Conservation (phyloP, 2,888 invertebrate species). For the Pristionchus maxplancki region DNA sequence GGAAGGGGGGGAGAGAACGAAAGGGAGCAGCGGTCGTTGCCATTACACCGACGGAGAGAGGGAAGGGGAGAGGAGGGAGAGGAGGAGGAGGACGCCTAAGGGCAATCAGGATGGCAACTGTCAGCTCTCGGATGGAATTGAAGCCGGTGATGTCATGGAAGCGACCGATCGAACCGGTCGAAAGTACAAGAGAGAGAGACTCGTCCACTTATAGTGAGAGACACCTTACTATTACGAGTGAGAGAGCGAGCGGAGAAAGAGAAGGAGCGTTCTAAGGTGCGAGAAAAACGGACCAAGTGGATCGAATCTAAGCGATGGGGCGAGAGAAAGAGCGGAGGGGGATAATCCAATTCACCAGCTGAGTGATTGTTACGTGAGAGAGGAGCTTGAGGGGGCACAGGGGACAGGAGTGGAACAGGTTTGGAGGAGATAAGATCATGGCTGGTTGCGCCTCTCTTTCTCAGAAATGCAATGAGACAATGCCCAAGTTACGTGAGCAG, state of each 20-base stretch:
- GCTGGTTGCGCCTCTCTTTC: constrained; percentile 29
- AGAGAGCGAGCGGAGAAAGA: background rate
- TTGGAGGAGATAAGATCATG: constrained; percentile 45
- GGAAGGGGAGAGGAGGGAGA: background rate
- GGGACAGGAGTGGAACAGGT: constrained; percentile 6
- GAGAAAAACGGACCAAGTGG: constrained; percentile 39
- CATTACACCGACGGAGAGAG: background rate
- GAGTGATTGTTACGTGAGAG: constrained; percentile 35
- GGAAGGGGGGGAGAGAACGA: background rate
- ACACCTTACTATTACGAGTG: constrained; percentile 36
- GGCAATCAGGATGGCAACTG: constrained; percentile 26
- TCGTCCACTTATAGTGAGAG: constrained; percentile 38
- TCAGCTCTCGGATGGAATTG: background rate
- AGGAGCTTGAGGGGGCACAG: background rate
- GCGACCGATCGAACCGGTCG: constrained; percentile 5
- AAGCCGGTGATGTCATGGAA: constrained; percentile 12
- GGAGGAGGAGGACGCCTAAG: background rate
- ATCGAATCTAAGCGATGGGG: background rate
- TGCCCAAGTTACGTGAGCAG: background rate
- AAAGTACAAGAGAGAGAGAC: constrained; percentile 13
- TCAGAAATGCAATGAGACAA: constrained; percentile 30
- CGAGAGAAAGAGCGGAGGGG: background rate
- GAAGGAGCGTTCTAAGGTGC: constrained; percentile 11
- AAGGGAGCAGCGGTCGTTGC: background rate
- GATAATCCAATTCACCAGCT: constrained; percentile 39